Base-by-base conservation (phyloP, 1,140 invertebrate genomes). In the Papilio machaon region DNA sequence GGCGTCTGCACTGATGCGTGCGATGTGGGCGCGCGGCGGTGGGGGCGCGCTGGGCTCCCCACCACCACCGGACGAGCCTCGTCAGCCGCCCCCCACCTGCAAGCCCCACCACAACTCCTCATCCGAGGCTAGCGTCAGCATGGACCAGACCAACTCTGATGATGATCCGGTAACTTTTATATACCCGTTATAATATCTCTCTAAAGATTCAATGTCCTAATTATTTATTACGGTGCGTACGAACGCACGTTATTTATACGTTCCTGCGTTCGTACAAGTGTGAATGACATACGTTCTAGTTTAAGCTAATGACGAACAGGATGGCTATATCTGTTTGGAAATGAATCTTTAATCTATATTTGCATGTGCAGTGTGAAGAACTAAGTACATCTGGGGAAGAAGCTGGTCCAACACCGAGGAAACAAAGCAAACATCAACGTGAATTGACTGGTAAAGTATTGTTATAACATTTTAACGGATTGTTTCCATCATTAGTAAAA, bases 1-100 rank as follows among this genome's bases (percentile, higher is more conserved):
- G 79, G 97, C 98, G 1, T 99, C 98, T 2, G 97, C 98, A 8
- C 90, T 99, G 54, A 98, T 98, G 70, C 98, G 98, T 89, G 97
- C 97, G 86, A 97, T 99, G 89, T 99, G 98, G 98, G 97, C 97
- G 7, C 96, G 97, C 70, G 92, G 97, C 96, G 89, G 96, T 95
- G 78, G 95, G 81, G 93, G 93, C 87, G 91, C 95, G 92, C 87
- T 89, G 88, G 95, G 92, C 85, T 94, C 92, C 88, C 93, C 95
- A 85, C 96, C 90, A 83, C 95, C 95, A 1, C 95, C 95, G 74
- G 95, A 88, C 87, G 96, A 91, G 87, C 94, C 85, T 86, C 94
- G 88, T 15, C 85, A 87, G 88, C 94, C 89, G 83, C 87, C 89
- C 80, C 89, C 90, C 77, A 81, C 87, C 67, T 91, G 91, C 85